Evolutionary conservation across 1,140 invertebrate species (phyloP), one percentile per base, ranked within the genome.

Genomic region (Sitodiplosis mosellana): DNA sequence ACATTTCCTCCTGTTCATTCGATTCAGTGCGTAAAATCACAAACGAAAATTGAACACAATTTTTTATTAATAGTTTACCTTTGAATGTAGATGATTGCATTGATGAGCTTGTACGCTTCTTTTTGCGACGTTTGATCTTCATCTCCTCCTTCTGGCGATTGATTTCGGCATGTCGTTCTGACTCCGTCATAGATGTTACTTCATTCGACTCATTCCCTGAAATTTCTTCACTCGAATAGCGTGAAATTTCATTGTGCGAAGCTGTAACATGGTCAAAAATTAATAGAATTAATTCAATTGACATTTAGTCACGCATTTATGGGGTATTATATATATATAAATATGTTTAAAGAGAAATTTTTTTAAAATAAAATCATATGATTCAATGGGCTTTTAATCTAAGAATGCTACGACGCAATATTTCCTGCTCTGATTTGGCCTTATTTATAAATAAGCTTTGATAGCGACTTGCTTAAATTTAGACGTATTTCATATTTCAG

Each of bases 31-130:
- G 34, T 10, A 36, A 36, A 40, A 40, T 40, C 6, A 40, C 37
- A 12, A 40, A 4, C 20, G 48, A 18, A 48, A 27, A 14, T 17
- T 7, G n/a, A 21, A 20, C 21, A 45, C 3, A n/a, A 18, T 41
- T 5, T 33, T 43, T 52, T 2, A 43, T 33, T 33, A 40, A 17
- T 0, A 33, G 52, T 46, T 58, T 55, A 87, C 85, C 85, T 80
- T 87, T 81, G 67, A 90, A 90, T 65, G 84, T 87, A 56, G 83
- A 83, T 49, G 85, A 86, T 52, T 87, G 81, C 49, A 88, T 70
- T 47, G 83, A 87, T 40, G 61, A 64, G 59, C 82, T 83, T 45
- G 83, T 85, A 55, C 83, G 78, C 70, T 86, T 87, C 77, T 87
- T 87, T 73, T 82, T 87, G 54, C 83, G 77, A 53, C 85, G 73